Conservation (phyloP, 2,797 vertebrate genomes). For the Valencia hispanica region DNA sequence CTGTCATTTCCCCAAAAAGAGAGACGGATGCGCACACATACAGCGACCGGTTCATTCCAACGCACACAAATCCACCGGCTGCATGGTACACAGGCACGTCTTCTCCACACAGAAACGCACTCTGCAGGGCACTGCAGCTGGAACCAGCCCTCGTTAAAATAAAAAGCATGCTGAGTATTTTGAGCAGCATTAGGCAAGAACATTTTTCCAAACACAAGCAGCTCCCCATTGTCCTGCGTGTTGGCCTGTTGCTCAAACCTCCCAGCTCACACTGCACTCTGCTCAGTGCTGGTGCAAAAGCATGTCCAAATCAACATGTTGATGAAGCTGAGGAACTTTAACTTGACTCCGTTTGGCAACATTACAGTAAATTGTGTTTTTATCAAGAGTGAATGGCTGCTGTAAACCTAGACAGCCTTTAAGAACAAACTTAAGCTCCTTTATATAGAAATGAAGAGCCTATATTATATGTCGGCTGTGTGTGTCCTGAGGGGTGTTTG, state of each 20-base stretch:
- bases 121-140: conserved; percentile 44
- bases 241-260: conserved; percentile 55
- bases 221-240: conserved; percentile 48
- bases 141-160: conserved; percentile 72
- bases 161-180: conserved; percentile 76
- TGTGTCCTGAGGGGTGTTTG: neutral
- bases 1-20: conserved; percentile 48
- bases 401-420: neutral
- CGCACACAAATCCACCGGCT: conserved; percentile 9
- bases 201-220: conserved; percentile 63
- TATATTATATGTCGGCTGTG: neutral
- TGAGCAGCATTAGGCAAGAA: conserved; percentile 71
- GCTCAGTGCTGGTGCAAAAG: conserved; percentile 5
- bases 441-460: neutral
- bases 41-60: conserved; percentile 25
- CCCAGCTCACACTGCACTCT: conserved; percentile 45
- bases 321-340: neutral
- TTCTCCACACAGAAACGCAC: conserved; percentile 37
- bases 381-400: neutral
- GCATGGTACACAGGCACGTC: neutral
- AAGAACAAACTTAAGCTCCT: neutral
- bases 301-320: neutral
- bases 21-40: conserved; percentile 18
- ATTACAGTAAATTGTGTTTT: neutral
- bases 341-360: neutral